A percentile compares a stretch with the other conserved stretches of the same genome.
Evolutionary conservation across 2,888 invertebrate species (phyloP).

Genomic region (Aquatica leii): DNA sequence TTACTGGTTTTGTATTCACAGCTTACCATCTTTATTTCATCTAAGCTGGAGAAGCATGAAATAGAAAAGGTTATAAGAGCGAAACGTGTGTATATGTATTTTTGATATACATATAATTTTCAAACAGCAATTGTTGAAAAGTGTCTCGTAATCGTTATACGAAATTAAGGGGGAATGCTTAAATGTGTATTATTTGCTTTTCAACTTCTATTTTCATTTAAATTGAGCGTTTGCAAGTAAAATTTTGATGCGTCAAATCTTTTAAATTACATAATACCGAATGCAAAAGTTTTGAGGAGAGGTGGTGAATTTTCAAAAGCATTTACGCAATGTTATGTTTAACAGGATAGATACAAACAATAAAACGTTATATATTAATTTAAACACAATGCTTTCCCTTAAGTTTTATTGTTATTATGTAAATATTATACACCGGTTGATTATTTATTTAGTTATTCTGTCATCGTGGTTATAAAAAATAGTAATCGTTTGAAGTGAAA

Average conservation of each 20-base stretch:
- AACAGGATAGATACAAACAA: conserved; percentile 19
- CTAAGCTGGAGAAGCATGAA: conserved; percentile 8
- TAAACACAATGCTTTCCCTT: conserved; percentile 1
- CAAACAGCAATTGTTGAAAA: conserved; percentile 29
- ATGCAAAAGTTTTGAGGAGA: conserved; percentile 21
- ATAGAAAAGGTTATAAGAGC: conserved; percentile 19
- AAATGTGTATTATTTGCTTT: conserved; percentile 37
- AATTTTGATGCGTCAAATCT: conserved; percentile 34
- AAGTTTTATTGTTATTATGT: background rate
- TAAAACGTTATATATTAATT: conserved; percentile 12
- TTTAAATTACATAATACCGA: conserved; percentile 28
- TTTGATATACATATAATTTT: conserved; percentile 26
- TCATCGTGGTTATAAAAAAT: no score
- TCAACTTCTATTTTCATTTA: conserved; percentile 36
- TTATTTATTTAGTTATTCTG: no score
- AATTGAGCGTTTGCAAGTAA: conserved; percentile 29
- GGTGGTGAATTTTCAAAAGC: conserved; percentile 13
- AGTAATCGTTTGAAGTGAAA: no score
- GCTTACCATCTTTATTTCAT: conserved; percentile 20
- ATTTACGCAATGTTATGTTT: conserved; percentile 20
- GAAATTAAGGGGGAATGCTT: conserved; percentile 37
- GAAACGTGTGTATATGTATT: conserved; percentile 14
- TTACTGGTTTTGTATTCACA: conserved; percentile 27
- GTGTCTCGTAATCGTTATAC: conserved; percentile 31
- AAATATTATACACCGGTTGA: no score